phyloP scores from a whole-genome alignment of 2,797 vertebrate species.

The Rhabdophis nuchalis region DNA sequence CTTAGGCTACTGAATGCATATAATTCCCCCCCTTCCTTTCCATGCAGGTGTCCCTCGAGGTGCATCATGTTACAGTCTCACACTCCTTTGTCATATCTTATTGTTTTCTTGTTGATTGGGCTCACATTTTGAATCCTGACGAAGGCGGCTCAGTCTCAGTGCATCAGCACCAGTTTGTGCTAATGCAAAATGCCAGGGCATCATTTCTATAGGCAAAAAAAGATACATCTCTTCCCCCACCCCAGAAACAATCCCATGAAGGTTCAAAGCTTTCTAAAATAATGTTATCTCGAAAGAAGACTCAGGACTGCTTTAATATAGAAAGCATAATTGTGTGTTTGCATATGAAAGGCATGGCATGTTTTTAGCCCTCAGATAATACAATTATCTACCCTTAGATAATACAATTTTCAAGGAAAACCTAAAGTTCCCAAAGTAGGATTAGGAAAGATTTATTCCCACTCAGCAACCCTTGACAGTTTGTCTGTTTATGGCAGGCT shows the following conservation, averaged over 20 bases:
- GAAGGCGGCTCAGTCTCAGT: constrained; percentile 31
- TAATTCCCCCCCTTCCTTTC: constrained; percentile 47
- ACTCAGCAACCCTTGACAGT: neutral
- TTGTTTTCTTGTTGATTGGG: constrained; percentile 37
- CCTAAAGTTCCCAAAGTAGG: neutral
- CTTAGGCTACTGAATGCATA: constrained; percentile 53
- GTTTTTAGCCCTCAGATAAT: neutral
- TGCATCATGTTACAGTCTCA: constrained; percentile 43
- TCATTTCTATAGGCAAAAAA: constrained; percentile 54
- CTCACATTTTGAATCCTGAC: constrained; percentile 53
- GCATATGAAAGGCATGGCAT: neutral
- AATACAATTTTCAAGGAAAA: neutral
- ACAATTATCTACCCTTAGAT: neutral
- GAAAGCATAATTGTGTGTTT: neutral
- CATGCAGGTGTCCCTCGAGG: constrained; percentile 51
- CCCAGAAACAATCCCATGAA: neutral
- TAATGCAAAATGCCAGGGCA: constrained; percentile 57
- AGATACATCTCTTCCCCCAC: constrained; percentile 12
- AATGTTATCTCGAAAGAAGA: neutral
- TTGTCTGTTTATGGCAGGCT: neutral
- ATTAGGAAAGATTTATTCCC: neutral
- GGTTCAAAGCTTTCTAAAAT: neutral
- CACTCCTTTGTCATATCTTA: constrained; percentile 38
- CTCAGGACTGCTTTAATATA: neutral
- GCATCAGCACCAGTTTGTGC: constrained; percentile 55